Base-by-base conservation (phyloP, 2,888 invertebrate species). In the Apamea monoglypha region DNA sequence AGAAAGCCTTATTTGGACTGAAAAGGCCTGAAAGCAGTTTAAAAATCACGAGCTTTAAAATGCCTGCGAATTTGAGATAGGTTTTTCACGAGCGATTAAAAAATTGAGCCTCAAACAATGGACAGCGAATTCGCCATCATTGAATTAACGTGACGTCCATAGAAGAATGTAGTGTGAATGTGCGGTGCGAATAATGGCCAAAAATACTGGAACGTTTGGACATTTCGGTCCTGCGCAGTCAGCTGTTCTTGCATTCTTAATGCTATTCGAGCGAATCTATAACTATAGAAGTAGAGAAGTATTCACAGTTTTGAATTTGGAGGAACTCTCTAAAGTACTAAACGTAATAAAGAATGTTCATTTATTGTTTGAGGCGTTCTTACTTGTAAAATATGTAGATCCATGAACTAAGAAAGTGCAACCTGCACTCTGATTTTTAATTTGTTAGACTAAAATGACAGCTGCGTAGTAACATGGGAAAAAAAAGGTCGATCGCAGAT, bases 181-280 rank as follows among this genome's bases (percentile, higher is more conserved):
- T 74, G 40, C 44, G 63, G 74, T 53, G 66, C 66, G 64, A 80
- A 76, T 80, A 83, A 76, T 76, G 53, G 69, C 25, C n/a, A 40
- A 63, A 87, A 80, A 87, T 80, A 73, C 64, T 64, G 63, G 72
- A 67, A 67, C 50, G 44, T 73, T 77, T 75, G 66, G 63, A 72
- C 50, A 63, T 66, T 74, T 74, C n/a, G 32, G 76, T 44, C 47
- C 50, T 16, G 32, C 44, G 66, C 63, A 56, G 81, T 73, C 77
- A 78, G 82, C 81, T 66, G 78, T 73, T 78, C 77, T 76, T 89
- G 85, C 86, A 87, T 88, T 83, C 74, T 86, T 88, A 84, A 84
- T 88, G 82, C 47, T 72, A 40, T 66, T 74, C 72, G 67, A 71
- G 50, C 66, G 59, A 53, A 61, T 61, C 16, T 71, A 47, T 40